phyloP scores from a whole-genome alignment of 2,888 invertebrate genomes.

The Rapana venosa region DNA sequence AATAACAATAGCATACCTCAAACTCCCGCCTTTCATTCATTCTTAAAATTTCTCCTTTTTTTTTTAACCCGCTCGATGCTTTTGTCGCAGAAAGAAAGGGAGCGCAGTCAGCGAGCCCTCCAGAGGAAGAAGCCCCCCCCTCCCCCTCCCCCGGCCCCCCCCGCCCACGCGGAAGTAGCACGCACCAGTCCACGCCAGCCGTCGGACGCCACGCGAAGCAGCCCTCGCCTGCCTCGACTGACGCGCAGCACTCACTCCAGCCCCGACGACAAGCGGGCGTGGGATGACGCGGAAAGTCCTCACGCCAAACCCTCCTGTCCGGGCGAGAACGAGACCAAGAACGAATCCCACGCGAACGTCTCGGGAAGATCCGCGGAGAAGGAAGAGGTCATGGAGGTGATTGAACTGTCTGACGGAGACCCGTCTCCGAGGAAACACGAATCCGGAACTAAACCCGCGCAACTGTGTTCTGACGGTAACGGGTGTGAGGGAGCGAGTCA shows the following conservation, averaged over 20 bases:
- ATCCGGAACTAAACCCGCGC: background rate
- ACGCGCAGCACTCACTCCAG: background rate
- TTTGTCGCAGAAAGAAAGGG: slow-evolving; percentile 37
- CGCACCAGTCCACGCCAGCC: background rate
- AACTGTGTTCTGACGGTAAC: background rate
- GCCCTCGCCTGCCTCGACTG: background rate
- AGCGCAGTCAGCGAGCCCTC: slow-evolving; percentile 1
- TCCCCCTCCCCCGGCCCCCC: background rate
- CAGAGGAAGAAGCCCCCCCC: slow-evolving; percentile 21
- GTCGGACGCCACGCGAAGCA: background rate
- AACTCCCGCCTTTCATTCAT: no score
- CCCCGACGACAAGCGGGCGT: background rate
- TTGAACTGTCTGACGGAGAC: background rate
- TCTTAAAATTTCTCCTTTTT: no score
- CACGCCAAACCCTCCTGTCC: background rate
- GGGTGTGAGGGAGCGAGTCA: background rate
- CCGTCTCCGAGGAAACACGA: background rate
- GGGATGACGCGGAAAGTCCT: background rate
- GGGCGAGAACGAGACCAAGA: background rate
- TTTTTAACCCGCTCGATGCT: no score
- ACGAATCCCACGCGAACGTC: background rate
- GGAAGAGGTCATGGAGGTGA: background rate
- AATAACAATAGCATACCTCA: no score
- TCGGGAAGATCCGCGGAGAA: background rate
- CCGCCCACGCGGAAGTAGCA: background rate